Conservation (phyloP, 2,888 invertebrate genomes). For the Drosophila anceps region DNA sequence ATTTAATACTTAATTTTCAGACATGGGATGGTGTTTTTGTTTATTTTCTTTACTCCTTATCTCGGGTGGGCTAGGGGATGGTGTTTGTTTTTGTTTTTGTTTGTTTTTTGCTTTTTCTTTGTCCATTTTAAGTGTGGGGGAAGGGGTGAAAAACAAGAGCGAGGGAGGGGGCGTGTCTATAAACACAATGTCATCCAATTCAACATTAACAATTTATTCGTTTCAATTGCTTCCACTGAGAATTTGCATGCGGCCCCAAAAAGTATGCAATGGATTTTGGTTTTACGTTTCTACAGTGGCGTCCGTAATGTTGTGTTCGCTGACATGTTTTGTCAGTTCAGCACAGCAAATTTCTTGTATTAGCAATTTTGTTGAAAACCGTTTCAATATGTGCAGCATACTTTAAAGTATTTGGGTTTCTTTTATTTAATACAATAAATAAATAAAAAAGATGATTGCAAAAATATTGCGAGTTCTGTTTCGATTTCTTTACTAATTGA, state of each 20-base stretch:
- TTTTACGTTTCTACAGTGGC: constrained; percentile 27
- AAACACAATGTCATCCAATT: background rate
- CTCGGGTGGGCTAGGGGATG: constrained; percentile 37
- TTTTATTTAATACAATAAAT: background rate
- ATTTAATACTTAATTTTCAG: constrained; percentile 59
- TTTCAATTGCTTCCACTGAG: constrained; percentile 1
- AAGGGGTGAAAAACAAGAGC: background rate
- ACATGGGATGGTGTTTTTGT: constrained; percentile 35
- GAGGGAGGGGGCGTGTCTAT: constrained; percentile 20
- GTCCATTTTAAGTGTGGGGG: background rate
- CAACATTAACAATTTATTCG: background rate
- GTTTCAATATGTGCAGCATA: background rate
- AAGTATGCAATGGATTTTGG: constrained; percentile 44
- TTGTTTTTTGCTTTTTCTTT: background rate
- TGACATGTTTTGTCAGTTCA: background rate
- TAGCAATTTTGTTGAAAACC: background rate
- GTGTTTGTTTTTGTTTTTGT: background rate
- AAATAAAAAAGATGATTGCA: too few relatives aligned
- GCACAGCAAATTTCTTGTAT: background rate
- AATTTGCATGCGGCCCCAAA: constrained; percentile 45
- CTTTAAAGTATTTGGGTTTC: background rate
- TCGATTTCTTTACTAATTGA: background rate
- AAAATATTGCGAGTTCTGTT: background rate
- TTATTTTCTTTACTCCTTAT: background rate
- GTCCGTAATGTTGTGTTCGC: constrained; percentile 22